phyloP scores from a whole-genome alignment of 92 coral and sea anemone species.

The Chrysogorgia sp. region DNA sequence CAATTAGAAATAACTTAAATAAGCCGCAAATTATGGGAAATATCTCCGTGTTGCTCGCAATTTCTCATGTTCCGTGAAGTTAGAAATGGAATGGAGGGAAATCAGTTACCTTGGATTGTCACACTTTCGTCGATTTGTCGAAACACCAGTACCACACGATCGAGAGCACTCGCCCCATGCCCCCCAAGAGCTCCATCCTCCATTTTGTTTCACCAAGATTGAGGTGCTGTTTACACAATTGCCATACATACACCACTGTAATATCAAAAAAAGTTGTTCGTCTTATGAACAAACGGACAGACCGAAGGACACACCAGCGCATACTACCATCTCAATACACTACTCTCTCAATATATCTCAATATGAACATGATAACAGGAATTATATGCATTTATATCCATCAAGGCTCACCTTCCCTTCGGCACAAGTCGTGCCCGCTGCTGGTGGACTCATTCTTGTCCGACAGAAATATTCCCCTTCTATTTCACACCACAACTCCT shows the following conservation, averaged over 20 bases:
- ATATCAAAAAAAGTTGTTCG: slow-evolving; percentile 5
- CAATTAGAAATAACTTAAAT: neutral
- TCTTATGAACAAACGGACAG: too few relatives aligned
- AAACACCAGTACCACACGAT: slow-evolving; percentile 87
- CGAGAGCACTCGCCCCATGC: slow-evolving; percentile 88
- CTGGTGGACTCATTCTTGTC: slow-evolving; percentile 81
- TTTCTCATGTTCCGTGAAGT: neutral
- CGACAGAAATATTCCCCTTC: slow-evolving; percentile 91
- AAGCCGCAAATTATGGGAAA: neutral
- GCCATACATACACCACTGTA: slow-evolving; percentile 97
- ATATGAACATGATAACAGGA: too few relatives aligned
- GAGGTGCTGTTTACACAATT: slow-evolving; percentile 76
- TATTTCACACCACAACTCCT: slow-evolving; percentile 89
- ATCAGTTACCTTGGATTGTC: slow-evolving; percentile 80
- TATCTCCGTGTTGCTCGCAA: neutral
- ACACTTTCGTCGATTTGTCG: slow-evolving; percentile 67
- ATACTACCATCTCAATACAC: too few relatives aligned
- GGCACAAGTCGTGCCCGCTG: slow-evolving; percentile 81
- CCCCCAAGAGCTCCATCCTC: slow-evolving; percentile 90
- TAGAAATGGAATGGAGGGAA: neutral
- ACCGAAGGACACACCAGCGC: neutral
- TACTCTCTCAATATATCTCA: too few relatives aligned
- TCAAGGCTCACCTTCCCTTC: slow-evolving; percentile 71
- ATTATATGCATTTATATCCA: too few relatives aligned
- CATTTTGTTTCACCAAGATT: slow-evolving; percentile 74